Evolutionary conservation across 2,888 invertebrate genomes (phyloP).

Genomic region (Listrodromus nycthemerus): DNA sequence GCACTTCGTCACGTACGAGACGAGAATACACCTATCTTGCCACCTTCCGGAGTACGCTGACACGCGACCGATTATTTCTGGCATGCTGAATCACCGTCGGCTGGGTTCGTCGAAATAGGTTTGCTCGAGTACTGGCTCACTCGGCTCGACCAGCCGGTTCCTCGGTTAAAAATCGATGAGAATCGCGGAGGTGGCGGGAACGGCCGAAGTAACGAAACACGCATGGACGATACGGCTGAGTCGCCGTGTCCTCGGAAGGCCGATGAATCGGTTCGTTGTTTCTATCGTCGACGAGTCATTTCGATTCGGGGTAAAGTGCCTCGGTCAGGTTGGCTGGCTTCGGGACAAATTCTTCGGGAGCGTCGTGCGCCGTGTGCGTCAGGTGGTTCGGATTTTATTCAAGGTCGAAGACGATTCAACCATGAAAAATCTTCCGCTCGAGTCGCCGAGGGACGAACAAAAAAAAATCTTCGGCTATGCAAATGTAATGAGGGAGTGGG

Average conservation of each 20-base stretch:
- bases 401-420: constrained; percentile 58
- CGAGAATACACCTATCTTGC: constrained; percentile 69
- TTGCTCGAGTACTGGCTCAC: constrained; percentile 48
- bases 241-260: constrained; percentile 14
- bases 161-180: constrained; percentile 20
- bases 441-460: constrained; percentile 7
- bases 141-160: neutral
- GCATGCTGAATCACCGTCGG: constrained; percentile 81
- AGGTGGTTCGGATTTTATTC: constrained; percentile 64
- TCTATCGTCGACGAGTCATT: constrained; percentile 62
- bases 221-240: neutral
- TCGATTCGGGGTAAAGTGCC: constrained; percentile 36
- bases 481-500: neutral
- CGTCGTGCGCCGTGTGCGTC: constrained; percentile 37
- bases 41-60: constrained; percentile 82
- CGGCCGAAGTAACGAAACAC: constrained; percentile 48
- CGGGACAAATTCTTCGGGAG: constrained; percentile 46
- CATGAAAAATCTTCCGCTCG: constrained; percentile 25
- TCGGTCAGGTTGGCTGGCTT: constrained; percentile 49
- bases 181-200: constrained; percentile 33
- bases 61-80: constrained; percentile 81
- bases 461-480: constrained; percentile 6
- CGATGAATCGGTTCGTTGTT: constrained; percentile 70
- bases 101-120: constrained; percentile 80
- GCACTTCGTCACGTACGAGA: constrained; percentile 16